Percentiles rank a stretch among this genome's conserved stretches.
These are phyloP conservation scores for Bothrops jararaca DNA, from an alignment of 2,113 vertebrate genomes.

Conservation along the genomic window DNA sequence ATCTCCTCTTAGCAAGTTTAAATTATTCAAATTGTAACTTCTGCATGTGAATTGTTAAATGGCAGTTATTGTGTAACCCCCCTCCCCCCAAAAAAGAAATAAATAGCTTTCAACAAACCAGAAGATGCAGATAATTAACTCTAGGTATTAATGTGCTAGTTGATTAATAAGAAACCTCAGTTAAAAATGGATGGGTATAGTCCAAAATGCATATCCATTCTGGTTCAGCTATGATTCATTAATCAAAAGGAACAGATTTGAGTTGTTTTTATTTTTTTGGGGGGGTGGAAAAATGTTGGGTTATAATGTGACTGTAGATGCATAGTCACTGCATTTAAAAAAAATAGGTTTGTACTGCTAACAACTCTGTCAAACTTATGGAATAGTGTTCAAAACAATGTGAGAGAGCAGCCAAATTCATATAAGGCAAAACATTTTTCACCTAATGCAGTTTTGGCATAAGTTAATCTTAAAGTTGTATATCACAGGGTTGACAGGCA, in stretches of 20 bases:
- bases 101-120: background rate
- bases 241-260: constrained; percentile 1
- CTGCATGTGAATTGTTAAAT: background rate
- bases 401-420: constrained; percentile 8
- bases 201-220: background rate
- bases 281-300: background rate
- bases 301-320: background rate
- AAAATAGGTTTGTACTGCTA: background rate
- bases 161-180: background rate
- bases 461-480: background rate
- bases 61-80: no score
- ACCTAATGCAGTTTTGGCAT: background rate
- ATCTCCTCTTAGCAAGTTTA: background rate
- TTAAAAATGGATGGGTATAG: background rate
- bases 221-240: background rate
- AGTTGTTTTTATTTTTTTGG: background rate
- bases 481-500: background rate
- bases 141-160: background rate
- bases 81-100: background rate
- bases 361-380: background rate
- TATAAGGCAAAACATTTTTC: constrained; percentile 15
- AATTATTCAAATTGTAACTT: background rate
- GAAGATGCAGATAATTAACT: background rate
- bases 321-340: background rate
- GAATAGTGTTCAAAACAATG: background rate